Percentiles rank a stretch among this genome's conserved stretches.
Evolutionary conservation across 2,888 invertebrate genomes (phyloP).

Genomic region (Latheticus oryzae): DNA sequence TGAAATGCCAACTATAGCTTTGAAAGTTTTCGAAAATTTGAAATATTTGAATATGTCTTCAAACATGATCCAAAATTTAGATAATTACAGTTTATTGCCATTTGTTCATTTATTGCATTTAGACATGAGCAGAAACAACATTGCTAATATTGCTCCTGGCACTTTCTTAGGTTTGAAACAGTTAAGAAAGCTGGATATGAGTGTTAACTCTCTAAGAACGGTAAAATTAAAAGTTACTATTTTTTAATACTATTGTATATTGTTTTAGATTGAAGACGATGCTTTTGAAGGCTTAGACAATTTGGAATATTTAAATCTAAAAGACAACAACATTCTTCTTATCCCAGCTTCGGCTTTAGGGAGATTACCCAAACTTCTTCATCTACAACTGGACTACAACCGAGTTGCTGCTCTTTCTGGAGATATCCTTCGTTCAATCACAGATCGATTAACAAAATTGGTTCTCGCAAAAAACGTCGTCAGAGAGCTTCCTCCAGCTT

Average conservation of each 20-base stretch:
- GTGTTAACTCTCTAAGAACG: slow-evolving; percentile 87
- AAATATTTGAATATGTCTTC: slow-evolving; percentile 84
- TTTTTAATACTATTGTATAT: slow-evolving; percentile 12
- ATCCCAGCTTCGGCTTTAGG: slow-evolving; percentile 87
- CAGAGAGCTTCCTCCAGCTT: slow-evolving; percentile 83
- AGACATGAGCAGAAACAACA: slow-evolving; percentile 86
- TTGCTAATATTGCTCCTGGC: slow-evolving; percentile 83
- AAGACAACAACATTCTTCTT: slow-evolving; percentile 88
- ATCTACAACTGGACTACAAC: slow-evolving; percentile 86
- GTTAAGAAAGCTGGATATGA: slow-evolving; percentile 81
- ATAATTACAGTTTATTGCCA: slow-evolving; percentile 77
- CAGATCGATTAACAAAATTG: slow-evolving; percentile 76
- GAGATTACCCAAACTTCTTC: slow-evolving; percentile 78
- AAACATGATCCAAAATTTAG: slow-evolving; percentile 86
- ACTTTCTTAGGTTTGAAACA: slow-evolving; percentile 81
- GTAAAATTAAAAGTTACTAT: too few relatives aligned
- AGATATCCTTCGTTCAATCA: slow-evolving; percentile 80
- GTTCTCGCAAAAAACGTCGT: slow-evolving; percentile 87
- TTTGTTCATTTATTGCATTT: slow-evolving; percentile 77
- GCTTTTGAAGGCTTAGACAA: slow-evolving; percentile 85
- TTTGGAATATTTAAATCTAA: slow-evolving; percentile 80
- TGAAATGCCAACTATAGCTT: slow-evolving; percentile 82
- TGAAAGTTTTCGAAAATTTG: slow-evolving; percentile 77
- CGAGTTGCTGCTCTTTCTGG: slow-evolving; percentile 86
- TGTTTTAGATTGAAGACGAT: slow-evolving; percentile 84